Evolutionary conservation across 2,113 vertebrate species (phyloP).

Genomic region (Protobothrops flavoviridis): DNA sequence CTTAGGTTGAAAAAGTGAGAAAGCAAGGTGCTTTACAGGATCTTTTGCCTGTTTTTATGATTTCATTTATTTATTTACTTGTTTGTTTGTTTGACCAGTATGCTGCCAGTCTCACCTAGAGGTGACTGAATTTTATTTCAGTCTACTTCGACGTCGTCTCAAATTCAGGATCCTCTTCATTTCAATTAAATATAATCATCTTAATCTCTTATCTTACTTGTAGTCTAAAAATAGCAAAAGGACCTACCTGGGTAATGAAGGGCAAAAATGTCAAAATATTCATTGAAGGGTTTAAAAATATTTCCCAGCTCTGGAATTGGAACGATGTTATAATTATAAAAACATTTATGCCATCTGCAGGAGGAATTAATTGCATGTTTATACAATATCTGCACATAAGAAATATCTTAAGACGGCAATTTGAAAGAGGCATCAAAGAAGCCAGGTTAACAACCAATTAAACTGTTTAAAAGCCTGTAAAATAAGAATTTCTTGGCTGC

Average conservation of each 20-base stretch:
- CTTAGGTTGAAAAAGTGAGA: background rate
- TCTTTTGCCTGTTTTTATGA: background rate
- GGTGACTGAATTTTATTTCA: background rate
- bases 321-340: background rate
- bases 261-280: background rate
- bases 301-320: background rate
- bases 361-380: background rate
- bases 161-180: background rate
- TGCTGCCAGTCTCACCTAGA: no score
- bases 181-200: background rate
- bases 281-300: background rate
- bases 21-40: background rate
- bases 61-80: background rate
- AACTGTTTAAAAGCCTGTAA: background rate
- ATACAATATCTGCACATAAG: background rate
- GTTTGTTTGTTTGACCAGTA: no score
- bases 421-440: background rate
- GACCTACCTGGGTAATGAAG: background rate
- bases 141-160: background rate
- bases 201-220: background rate
- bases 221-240: background rate
- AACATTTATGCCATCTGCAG: background rate
- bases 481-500: background rate
- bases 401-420: background rate
- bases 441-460: background rate